A percentile compares a stretch with the other conserved stretches of the same genome.
Evolutionary conservation across 2,888 invertebrate genomes (phyloP).

Genomic region (Tyria jacobaeae): DNA sequence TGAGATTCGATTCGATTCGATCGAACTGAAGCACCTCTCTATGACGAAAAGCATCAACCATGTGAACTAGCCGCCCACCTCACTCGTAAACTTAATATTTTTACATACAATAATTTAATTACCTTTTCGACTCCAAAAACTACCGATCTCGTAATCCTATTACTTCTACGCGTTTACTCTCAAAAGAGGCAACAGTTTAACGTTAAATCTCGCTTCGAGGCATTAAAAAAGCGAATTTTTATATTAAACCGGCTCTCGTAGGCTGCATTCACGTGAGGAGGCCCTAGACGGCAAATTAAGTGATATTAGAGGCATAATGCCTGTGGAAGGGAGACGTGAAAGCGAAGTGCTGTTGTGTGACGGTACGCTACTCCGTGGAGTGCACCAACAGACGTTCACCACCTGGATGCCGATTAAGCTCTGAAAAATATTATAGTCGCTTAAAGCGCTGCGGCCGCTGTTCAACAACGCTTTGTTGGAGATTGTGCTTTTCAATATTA

Average conservation of each 20-base stretch:
- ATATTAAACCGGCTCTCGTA: slow-evolving; percentile 81
- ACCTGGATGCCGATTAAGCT: slow-evolving; percentile 53
- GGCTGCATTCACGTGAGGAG: slow-evolving; percentile 83
- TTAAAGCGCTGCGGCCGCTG: slow-evolving; percentile 50
- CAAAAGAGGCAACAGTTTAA: slow-evolving; percentile 83
- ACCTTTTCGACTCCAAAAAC: slow-evolving; percentile 69
- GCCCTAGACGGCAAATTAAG: slow-evolving; percentile 85
- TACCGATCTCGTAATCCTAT: slow-evolving; percentile 77
- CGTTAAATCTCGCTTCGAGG: slow-evolving; percentile 71
- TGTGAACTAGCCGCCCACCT: slow-evolving; percentile 36
- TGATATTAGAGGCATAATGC: slow-evolving; percentile 85
- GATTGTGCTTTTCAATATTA: slow-evolving; percentile 50
- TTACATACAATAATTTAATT: slow-evolving; percentile 68
- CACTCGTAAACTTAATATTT: slow-evolving; percentile 54
- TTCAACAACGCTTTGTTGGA: slow-evolving; percentile 61
- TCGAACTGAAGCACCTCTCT: slow-evolving; percentile 44
- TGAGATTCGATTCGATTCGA: slow-evolving; percentile 23
- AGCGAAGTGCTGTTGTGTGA: slow-evolving; percentile 75
- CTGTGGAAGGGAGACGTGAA: slow-evolving; percentile 77
- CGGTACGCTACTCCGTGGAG: slow-evolving; percentile 72
- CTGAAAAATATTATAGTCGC: slow-evolving; percentile 53
- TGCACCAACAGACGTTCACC: slow-evolving; percentile 57
- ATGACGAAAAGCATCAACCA: slow-evolving; percentile 33
- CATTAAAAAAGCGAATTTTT: slow-evolving; percentile 80
- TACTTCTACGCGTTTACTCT: slow-evolving; percentile 82